Conservation (phyloP, 2,797 vertebrate genomes). For the Otus scops region DNA sequence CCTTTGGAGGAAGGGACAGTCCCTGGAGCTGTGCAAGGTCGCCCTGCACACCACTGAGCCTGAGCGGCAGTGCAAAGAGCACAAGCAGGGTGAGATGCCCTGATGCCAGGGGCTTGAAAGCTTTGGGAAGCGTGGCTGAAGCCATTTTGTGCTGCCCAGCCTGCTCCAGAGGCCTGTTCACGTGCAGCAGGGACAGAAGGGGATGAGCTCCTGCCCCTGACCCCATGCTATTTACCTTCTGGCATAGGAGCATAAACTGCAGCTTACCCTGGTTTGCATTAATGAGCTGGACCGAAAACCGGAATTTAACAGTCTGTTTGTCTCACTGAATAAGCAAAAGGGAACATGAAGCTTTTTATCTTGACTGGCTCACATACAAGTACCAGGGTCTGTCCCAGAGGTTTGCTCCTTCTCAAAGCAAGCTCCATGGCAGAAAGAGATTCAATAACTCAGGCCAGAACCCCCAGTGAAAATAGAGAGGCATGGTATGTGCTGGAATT, state of each 20-base stretch:
- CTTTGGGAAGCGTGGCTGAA: background rate
- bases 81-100: too few relatives aligned
- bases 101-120: background rate
- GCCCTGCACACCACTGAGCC: rapidly evolving
- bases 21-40: rapidly evolving
- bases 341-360: background rate
- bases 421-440: background rate
- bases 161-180: rapidly evolving
- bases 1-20: background rate
- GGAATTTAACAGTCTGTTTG: background rate
- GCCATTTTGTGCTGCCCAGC: background rate
- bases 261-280: background rate
- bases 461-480: background rate
- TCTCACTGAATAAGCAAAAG: background rate
- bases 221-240: background rate
- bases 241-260: background rate
- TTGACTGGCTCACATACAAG: background rate
- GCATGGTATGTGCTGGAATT: conserved; percentile 14
- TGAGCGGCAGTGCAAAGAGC: background rate
- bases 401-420: background rate
- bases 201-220: background rate
- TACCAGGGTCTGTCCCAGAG: background rate
- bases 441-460: background rate
- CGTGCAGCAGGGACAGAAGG: background rate
- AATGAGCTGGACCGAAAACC: background rate